phyloP scores from a whole-genome alignment of 53 echinoderm and acorn worm species.

The Antedon mediterranea region DNA sequence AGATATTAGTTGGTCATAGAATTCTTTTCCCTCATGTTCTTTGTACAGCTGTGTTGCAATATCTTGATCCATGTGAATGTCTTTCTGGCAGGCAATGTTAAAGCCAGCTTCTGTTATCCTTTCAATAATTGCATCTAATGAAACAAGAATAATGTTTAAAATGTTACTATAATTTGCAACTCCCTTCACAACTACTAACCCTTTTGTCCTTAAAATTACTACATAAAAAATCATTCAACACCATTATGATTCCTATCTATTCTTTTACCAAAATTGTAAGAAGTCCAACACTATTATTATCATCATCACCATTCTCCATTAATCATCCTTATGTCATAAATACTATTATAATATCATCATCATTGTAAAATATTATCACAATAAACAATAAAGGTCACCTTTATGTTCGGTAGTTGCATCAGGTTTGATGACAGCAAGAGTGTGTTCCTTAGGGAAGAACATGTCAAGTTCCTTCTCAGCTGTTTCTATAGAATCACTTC shows the following conservation, averaged over 20 bases:
- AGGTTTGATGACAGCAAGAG: conserved; percentile 91
- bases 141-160: background rate
- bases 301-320: too few relatives aligned
- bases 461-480: conserved; percentile 73
- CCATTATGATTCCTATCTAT: too few relatives aligned
- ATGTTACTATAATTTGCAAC: background rate
- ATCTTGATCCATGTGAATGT: conserved; percentile 55
- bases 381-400: conserved; percentile 23
- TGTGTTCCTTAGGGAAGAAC: conserved; percentile 91
- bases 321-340: background rate
- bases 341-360: background rate
- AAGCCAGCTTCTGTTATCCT: conserved; percentile 93
- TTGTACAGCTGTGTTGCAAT: conserved; percentile 76
- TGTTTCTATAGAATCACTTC: conserved; percentile 42
- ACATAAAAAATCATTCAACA: background rate
- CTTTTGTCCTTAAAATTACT: background rate
- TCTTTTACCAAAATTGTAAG: too few relatives aligned
- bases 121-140: conserved; percentile 77
- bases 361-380: too few relatives aligned
- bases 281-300: too few relatives aligned
- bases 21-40: conserved; percentile 97
- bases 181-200: too few relatives aligned
- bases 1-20: conserved; percentile 72
- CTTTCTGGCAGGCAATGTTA: conserved; percentile 65
- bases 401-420: conserved; percentile 84